Evolutionary conservation across 2,797 vertebrate species (phyloP).

Genomic region (Staurois parvus): DNA sequence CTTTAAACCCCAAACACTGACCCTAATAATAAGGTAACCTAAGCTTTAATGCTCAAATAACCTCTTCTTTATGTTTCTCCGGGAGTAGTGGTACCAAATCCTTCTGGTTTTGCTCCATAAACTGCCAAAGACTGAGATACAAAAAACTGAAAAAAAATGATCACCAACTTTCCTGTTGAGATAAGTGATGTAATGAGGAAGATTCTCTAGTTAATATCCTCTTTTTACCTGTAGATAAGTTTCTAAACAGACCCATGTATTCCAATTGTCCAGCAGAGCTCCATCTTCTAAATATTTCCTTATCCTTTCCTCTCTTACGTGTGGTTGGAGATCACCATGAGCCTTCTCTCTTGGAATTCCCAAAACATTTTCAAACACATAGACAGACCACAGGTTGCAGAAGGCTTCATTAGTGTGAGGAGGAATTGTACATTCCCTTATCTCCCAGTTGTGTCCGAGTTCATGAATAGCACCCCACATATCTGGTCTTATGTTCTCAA

Average conservation of each 20-base stretch:
- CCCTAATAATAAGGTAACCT: too few species aligned
- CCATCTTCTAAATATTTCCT: constrained; percentile 65
- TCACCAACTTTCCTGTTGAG: too few species aligned
- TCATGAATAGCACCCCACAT: constrained; percentile 68
- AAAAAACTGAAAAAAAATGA: too few species aligned
- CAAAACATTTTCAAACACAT: constrained; percentile 66
- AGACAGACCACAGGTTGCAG: constrained; percentile 71
- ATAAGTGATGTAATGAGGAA: too few species aligned
- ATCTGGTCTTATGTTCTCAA: constrained; percentile 64
- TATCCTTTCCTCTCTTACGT: constrained; percentile 64
- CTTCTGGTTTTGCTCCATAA: too few species aligned
- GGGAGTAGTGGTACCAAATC: too few species aligned
- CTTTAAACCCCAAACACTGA: too few species aligned
- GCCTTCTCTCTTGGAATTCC: constrained; percentile 64
- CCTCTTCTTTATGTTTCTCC: too few species aligned
- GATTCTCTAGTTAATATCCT: too few species aligned
- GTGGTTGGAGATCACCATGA: constrained; percentile 60
- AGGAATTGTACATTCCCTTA: constrained; percentile 65
- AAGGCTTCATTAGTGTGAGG: constrained; percentile 66
- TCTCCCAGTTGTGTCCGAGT: constrained; percentile 70
- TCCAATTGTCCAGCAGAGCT: constrained; percentile 67
- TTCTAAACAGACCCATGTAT: constrained; percentile 67
- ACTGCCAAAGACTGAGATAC: too few species aligned
- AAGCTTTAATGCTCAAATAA: too few species aligned
- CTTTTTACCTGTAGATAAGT: constrained; percentile 70